Evolutionary conservation across 1,140 invertebrate genomes (phyloP).

Genomic region (Calephelis virginiensis): DNA sequence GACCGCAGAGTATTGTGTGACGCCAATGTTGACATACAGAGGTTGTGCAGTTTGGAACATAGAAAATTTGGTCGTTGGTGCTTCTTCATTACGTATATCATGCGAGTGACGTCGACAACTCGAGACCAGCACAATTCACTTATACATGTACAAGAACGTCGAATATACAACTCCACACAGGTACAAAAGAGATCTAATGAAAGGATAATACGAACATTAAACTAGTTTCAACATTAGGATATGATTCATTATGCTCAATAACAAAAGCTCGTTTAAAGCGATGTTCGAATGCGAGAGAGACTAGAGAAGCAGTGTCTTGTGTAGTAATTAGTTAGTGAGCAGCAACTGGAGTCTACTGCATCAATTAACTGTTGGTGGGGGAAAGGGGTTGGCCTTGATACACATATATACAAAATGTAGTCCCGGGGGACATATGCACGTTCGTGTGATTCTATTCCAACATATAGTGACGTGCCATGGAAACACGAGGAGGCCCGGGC

Average conservation of each 20-base stretch:
- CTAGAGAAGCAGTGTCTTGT: constrained; percentile 73
- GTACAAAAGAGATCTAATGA: constrained; percentile 78
- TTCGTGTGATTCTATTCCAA: constrained; percentile 29
- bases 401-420: constrained; percentile 55
- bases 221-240: constrained; percentile 73
- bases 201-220: constrained; percentile 76
- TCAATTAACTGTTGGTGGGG: constrained; percentile 73
- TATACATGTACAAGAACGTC: constrained; percentile 62
- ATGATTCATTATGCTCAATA: constrained; percentile 74
- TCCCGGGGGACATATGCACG: constrained; percentile 50
- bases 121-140: constrained; percentile 46
- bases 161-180: constrained; percentile 71
- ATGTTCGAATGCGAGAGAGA: constrained; percentile 72
- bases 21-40: constrained; percentile 52
- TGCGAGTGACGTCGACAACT: constrained; percentile 39
- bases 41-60: constrained; percentile 47
- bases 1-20: constrained; percentile 72
- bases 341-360: constrained; percentile 70
- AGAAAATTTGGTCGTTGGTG: constrained; percentile 46
- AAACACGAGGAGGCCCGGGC: constrained; percentile 8
- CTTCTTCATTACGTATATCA: constrained; percentile 46
- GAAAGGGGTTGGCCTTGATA: constrained; percentile 51
- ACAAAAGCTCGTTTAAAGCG: constrained; percentile 65
- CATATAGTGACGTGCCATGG: constrained; percentile 28
- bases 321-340: constrained; percentile 50